Base-by-base conservation (phyloP, 2,888 invertebrate genomes). In the Cosmia pyralina region DNA sequence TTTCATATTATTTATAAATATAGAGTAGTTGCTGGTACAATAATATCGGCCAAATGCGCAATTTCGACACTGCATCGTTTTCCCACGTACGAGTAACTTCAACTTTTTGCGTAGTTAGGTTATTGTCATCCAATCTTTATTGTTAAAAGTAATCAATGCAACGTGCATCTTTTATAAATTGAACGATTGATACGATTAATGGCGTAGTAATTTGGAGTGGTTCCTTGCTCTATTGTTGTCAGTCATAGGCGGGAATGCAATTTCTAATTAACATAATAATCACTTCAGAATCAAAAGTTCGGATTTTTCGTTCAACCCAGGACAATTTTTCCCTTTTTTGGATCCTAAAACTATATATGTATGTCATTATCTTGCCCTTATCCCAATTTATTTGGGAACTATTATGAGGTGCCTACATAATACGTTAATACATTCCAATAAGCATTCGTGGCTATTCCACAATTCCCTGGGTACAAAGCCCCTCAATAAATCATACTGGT, bases 131-230 rank as follows among this genome's bases (percentile, higher is more conserved):
- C 41, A 22, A 13, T 28, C 15, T 15, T 34, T 48, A 75, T 81
- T 81, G 70, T 81, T 59, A n/a, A 59, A 63, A n/a, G 50, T 52
- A 57, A 59, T 81, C 67, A 71, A 77, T 76, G 67, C 52, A 64
- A 46, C 28, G 48, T 60, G 70, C 67, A 70, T 68, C 70, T 66
- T 78, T 78, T 75, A 11, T 67, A 10, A 46, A 70, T 22, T 44
- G 46, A 59, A 38, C 17, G 28, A 65, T 60, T 58, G 28, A 55
- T 38, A 13, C 38, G 7, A 52, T 44, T n/a, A n/a, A 69, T 75
- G 50, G 22, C 17, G 28, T 2, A 11, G n/a, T 41, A 28, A 60
- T 60, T 58, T 59, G n/a, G 8, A 52, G 6, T 52, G 3, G 6
- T 50, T 34, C 48, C n/a, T 50, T 52, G 28, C 10, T 17, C 0